Base-by-base conservation (phyloP, 2,113 vertebrate species). In the Crotalus tigris region DNA sequence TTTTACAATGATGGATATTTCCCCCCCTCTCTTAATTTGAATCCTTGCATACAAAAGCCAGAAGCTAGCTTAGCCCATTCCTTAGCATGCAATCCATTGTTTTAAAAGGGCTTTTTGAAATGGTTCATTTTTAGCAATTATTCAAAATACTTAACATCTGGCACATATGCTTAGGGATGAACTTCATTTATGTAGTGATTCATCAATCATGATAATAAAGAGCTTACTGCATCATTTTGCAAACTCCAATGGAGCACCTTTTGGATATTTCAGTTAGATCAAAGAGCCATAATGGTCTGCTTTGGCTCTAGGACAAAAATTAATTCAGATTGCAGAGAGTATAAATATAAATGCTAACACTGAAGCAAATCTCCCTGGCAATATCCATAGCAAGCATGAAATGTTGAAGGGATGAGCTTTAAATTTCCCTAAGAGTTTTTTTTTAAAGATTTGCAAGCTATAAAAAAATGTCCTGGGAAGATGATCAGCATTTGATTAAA, bases 71-170 rank as follows among this genome's bases (percentile, higher is more conserved):
- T 55, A 88, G 46, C 23, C 39, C 26, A 21, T 91, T 24, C 0
- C 86, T 94, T 90, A 29, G 2, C 59, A 91, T 92, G 49, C 4
- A 92, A 29, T 57, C 44, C 93, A 46, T 17, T 91, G 46, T 87
- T 94, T 92, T 59, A 53, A 92, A 95, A 39, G 91, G 0, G 93
- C 89, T 92, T 54, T 61, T n/a, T 88, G 90, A 61, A 59, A 1
- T 49, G 93, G 53, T 95, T 94, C 93, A 89, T 88, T 53, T 58
- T 90, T 94, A 92, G 3, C 3, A 1, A 89, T 89, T 94, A 15
- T 59, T 95, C 54, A 85, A 91, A 81, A 92, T 93, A 95, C 51
- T 89, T 95, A 92, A 95, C 96, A 95, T 94, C 86, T 96, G 92
- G 55, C 95, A 90, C 49, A 92, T 90, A 57, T 89, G 81, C 90